Evolutionary conservation across 2,113 vertebrate species (phyloP), one percentile per base, ranked within the genome.

Genomic region (Empidonax traillii): DNA sequence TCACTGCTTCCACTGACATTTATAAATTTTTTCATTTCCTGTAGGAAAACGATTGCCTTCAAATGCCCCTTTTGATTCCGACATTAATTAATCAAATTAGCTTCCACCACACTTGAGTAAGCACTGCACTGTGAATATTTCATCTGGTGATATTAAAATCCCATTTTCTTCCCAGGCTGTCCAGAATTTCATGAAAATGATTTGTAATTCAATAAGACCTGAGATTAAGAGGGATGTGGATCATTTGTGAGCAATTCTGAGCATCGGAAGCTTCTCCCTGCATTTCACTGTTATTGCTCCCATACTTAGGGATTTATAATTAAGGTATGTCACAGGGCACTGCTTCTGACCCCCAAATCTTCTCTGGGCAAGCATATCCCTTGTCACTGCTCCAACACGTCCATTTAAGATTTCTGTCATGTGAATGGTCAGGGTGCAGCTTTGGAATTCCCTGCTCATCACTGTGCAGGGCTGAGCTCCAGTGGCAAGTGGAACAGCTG

Each of bases 1-100:
- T 80, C 72, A n/a, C 53, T 89, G 22, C 37, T 80, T 77, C 49
- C 75, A 94, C 58, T 80, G 72, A 87, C 51, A 37, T 46, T 63
- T 68, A 71, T 51, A 41, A 39, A 12, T 90, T 61, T 74, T 79
- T 86, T 83, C 72, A 95, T 41, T 78, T 87, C 46, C 79, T 77
- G 51, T 25, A 63, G 79, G 47, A 84, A 90, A 87, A 80, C 0
- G 2, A 82, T 46, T 94, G 85, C 85, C 65, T 81, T 86, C 55
- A 89, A 95, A 92, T 78, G 76, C 37, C 72, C 72, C 30, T 78
- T 94, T 86, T 84, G 73, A 94, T 86, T 80, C 83, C 72, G 68
- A 94, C 44, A 67, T 63, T 66, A 93, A 93, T 94, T 91, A 91
- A 95, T 88, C 90, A 95, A 69, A 88, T 93, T 46, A 83, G 31